These are phyloP conservation scores for Thalassaphorura encarpata DNA, from an alignment of 1,140 invertebrate genomes.

Conservation along the genomic window DNA sequence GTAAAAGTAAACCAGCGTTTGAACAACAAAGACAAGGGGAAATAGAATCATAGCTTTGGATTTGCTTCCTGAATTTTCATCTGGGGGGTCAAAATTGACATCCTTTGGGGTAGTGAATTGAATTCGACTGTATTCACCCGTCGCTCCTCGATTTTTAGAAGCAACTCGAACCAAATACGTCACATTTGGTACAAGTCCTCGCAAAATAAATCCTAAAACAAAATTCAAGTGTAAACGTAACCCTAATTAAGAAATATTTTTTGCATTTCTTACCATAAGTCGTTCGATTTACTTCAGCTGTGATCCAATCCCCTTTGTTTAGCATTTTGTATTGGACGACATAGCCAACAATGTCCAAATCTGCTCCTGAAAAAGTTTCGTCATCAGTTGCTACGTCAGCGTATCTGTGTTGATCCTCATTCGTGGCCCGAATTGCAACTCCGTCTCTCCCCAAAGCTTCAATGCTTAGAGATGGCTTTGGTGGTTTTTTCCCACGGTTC, in stretches of 20 bases:
- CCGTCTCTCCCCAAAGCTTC: background rate
- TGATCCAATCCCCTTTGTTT: conserved; percentile 23
- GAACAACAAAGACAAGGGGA: too few species aligned
- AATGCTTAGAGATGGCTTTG: conserved; percentile 5
- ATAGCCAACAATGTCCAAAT: conserved; percentile 24
- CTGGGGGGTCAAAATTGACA: background rate
- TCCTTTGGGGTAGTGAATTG: background rate
- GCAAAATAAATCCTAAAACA: conserved; percentile 24
- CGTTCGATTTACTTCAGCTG: conserved; percentile 17
- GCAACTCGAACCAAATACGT: conserved; percentile 29
- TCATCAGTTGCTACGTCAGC: conserved; percentile 16
- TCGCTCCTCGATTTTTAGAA: conserved; percentile 22
- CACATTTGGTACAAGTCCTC: conserved; percentile 27
- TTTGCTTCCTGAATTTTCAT: too few species aligned
- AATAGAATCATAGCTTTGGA: too few species aligned
- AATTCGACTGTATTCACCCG: conserved; percentile 21
- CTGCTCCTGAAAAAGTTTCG: conserved; percentile 17
- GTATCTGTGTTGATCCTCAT: background rate
- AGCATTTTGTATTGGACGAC: conserved; percentile 32
- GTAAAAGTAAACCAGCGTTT: too few species aligned
- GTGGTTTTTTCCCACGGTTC: conserved; percentile 26
- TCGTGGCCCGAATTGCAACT: background rate
- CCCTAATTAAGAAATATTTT: too few species aligned
- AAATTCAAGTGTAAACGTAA: background rate
- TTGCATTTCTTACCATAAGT: conserved; percentile 15